phyloP scores from a whole-genome alignment of 2,888 invertebrate genomes.

The Lordiphosa fenestrarum region DNA sequence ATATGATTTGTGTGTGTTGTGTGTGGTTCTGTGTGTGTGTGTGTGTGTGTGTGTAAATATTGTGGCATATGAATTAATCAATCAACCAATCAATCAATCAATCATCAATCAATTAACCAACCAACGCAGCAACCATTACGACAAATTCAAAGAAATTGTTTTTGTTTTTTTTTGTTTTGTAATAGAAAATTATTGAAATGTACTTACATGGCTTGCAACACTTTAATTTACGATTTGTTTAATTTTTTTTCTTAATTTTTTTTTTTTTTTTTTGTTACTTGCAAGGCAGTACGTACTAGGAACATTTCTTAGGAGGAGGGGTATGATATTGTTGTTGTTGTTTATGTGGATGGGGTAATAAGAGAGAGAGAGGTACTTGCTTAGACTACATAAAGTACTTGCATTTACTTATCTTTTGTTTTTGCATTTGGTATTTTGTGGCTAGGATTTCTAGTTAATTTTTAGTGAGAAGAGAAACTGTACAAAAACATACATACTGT shows the following conservation, averaged over 20 bases:
- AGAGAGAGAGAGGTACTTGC: conserved; percentile 52
- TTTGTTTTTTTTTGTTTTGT: conserved; percentile 39
- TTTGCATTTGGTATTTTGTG: conserved; percentile 32
- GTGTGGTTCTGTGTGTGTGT: conserved; percentile 41
- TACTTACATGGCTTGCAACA: conserved; percentile 77
- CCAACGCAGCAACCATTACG: conserved; percentile 80
- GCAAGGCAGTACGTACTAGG: conserved; percentile 70
- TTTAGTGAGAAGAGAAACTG: conserved; percentile 11
- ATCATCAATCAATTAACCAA: conserved; percentile 73
- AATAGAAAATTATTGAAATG: conserved; percentile 75
- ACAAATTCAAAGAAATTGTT: conserved; percentile 76
- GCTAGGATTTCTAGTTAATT: conserved; percentile 21
- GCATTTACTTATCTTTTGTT: conserved; percentile 43
- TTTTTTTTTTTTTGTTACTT: conserved; percentile 42
- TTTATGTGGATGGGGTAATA: conserved; percentile 25
- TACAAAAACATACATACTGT: conserved; percentile 70
- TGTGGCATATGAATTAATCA: conserved; percentile 71
- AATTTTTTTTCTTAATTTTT: conserved; percentile 14
- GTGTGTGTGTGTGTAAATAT: conserved; percentile 40
- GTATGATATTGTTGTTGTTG: conserved; percentile 33
- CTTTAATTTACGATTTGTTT: conserved; percentile 19
- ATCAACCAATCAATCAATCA: conserved; percentile 60
- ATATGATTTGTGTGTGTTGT: conserved; percentile 37
- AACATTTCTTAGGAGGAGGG: conserved; percentile 33
- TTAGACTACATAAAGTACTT: conserved; percentile 70